Percentiles rank a stretch among this genome's conserved stretches.
Evolutionary conservation across 2,113 vertebrate species (phyloP).

Genomic region (Oxyruncus cristatus): DNA sequence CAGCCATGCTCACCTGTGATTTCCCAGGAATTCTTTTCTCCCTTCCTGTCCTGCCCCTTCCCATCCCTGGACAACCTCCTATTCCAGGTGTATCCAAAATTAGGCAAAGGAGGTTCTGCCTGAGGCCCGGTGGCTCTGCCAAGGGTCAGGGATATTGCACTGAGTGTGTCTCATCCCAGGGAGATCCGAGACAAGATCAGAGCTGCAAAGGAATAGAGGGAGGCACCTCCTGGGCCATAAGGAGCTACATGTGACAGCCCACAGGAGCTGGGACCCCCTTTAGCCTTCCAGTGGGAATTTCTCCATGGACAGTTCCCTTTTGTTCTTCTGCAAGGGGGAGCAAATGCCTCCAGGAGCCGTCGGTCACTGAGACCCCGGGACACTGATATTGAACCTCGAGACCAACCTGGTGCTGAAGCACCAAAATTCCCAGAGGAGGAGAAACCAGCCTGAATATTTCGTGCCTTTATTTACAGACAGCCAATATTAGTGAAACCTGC

Average conservation of each 20-base stretch:
- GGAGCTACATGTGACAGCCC: neutral
- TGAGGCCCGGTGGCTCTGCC: neutral
- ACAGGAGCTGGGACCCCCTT: neutral
- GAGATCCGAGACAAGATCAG: neutral
- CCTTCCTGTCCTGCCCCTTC: neutral
- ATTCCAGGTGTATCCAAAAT: neutral
- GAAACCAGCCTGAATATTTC: neutral
- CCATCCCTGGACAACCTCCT: neutral
- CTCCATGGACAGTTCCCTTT: neutral
- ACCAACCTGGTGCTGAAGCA: neutral
- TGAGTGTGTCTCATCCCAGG: neutral
- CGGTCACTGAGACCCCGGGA: neutral
- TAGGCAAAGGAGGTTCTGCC: neutral
- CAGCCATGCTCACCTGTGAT: neutral
- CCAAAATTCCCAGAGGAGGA: neutral
- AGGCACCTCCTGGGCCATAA: neutral
- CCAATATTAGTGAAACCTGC: neutral
- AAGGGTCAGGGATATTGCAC: neutral
- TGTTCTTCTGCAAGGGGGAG: neutral
- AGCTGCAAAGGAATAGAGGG: neutral
- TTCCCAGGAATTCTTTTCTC: neutral
- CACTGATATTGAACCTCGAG: rapidly evolving
- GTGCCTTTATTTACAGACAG: neutral
- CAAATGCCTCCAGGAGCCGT: rapidly evolving
- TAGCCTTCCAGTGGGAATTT: neutral